Conservation (phyloP, 2,113 vertebrate genomes). For the Muscicapa adusta region DNA sequence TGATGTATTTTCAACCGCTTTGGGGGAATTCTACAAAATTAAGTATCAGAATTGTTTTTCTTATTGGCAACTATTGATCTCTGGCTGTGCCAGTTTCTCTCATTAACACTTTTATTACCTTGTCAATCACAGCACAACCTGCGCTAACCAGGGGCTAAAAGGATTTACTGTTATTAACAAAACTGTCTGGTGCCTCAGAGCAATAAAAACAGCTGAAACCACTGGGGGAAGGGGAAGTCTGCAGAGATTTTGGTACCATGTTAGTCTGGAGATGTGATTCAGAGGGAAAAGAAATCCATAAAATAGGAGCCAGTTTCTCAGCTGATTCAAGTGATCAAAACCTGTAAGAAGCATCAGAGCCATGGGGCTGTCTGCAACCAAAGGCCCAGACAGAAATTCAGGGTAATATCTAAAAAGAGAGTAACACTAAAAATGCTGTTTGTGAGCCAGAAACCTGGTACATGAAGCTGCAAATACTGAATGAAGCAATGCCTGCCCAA, state of each 20-base stretch:
- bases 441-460: background rate
- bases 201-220: slow-evolving; percentile 63
- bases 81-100: slow-evolving; percentile 67
- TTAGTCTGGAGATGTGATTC: slow-evolving; percentile 49
- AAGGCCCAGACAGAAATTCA: background rate
- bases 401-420: background rate
- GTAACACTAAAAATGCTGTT: background rate
- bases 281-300: background rate
- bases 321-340: background rate
- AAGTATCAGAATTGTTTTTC: slow-evolving; percentile 76
- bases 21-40: slow-evolving; percentile 69
- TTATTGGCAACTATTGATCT: slow-evolving; percentile 77
- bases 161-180: slow-evolving; percentile 78
- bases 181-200: slow-evolving; percentile 68
- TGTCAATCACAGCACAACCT: slow-evolving; percentile 75
- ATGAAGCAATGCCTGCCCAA: background rate
- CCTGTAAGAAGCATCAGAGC: background rate
- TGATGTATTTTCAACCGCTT: slow-evolving; percentile 64
- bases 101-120: slow-evolving; percentile 81
- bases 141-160: slow-evolving; percentile 66
- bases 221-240: slow-evolving; percentile 33
- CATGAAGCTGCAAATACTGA: fast-evolving
- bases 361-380: background rate
- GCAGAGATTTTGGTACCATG: slow-evolving; percentile 57
- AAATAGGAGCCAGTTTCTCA: slow-evolving; percentile 2